Evolutionary conservation across 2,888 invertebrate genomes (phyloP).

Genomic region (Tribolium freemani): DNA sequence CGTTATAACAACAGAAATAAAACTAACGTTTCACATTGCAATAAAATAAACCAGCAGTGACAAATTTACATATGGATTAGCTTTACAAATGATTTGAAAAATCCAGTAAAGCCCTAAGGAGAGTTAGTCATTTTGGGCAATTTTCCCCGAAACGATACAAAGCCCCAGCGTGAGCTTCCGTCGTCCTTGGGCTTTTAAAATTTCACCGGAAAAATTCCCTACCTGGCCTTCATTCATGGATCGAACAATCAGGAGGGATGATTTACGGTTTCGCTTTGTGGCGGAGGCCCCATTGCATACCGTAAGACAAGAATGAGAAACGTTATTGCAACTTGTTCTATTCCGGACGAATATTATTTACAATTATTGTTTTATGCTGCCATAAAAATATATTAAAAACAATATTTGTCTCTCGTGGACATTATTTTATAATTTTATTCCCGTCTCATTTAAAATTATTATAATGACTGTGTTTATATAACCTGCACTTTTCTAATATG

Average conservation of each 20-base stretch:
- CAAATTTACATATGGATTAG: background rate
- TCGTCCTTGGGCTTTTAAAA: background rate
- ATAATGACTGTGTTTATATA: slow-evolving; percentile 61
- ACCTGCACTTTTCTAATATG: slow-evolving; percentile 55
- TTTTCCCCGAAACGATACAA: background rate
- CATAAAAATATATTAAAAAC: slow-evolving; percentile 64
- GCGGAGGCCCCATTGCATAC: background rate
- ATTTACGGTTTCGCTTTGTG: background rate
- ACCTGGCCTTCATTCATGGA: slow-evolving; percentile 1
- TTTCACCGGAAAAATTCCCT: slow-evolving; percentile 1
- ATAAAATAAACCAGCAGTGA: background rate
- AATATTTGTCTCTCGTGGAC: slow-evolving; percentile 61
- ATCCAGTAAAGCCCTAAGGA: no score
- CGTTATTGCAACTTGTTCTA: slow-evolving; percentile 50
- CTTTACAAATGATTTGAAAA: no score
- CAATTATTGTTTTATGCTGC: slow-evolving; percentile 60
- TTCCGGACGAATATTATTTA: slow-evolving; percentile 60
- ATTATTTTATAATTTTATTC: slow-evolving; percentile 62
- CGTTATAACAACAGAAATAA: background rate
- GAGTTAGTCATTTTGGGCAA: no score
- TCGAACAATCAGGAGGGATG: background rate
- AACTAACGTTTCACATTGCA: background rate
- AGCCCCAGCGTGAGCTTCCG: background rate
- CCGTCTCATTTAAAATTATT: slow-evolving; percentile 60
- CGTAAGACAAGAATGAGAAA: slow-evolving; percentile 38